Evolutionary conservation across 2,888 invertebrate species (phyloP).

Genomic region (Sminthurinus aureus): DNA sequence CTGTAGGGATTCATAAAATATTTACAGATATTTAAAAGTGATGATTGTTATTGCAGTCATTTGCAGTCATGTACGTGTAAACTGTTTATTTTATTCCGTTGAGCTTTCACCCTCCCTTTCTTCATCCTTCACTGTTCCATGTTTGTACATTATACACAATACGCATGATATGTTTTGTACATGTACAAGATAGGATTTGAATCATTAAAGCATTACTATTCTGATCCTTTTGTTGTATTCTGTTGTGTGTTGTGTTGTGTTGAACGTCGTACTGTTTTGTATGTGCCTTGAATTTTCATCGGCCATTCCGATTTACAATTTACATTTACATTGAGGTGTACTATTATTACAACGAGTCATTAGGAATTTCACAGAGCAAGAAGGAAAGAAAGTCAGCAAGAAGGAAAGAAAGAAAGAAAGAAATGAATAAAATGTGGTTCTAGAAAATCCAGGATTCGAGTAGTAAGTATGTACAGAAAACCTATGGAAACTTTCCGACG

Average conservation of each 20-base stretch:
- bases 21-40: background rate
- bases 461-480: background rate
- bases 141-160: background rate
- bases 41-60: background rate
- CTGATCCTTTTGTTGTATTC: too few relatives aligned
- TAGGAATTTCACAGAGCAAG: too few relatives aligned
- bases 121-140: background rate
- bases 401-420: too few relatives aligned
- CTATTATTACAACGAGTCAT: too few relatives aligned
- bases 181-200: background rate
- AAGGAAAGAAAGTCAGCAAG: too few relatives aligned
- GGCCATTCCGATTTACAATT: background rate
- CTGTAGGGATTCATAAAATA: background rate
- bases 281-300: constrained; percentile 12
- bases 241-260: background rate
- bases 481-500: background rate
- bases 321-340: background rate
- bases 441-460: too few relatives aligned
- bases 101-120: background rate
- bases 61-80: background rate
- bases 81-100: too few relatives aligned
- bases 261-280: background rate
- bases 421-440: too few relatives aligned
- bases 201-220: background rate
- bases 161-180: background rate